These are phyloP conservation scores for Orycteropus afer DNA, from an alignment of 2,113 vertebrate species.

Conservation along the genomic window DNA sequence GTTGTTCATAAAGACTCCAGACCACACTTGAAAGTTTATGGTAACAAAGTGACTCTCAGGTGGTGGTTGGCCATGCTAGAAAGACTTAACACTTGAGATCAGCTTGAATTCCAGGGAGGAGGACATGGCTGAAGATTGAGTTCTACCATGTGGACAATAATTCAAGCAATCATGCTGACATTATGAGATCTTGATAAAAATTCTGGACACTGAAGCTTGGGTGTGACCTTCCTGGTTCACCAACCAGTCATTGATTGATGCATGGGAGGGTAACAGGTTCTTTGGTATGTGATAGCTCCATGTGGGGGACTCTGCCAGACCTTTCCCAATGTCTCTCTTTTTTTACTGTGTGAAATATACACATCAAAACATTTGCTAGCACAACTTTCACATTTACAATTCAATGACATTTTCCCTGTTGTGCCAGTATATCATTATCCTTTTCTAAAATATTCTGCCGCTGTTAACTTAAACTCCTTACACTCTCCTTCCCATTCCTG, in stretches of 20 bases:
- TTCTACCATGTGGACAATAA: neutral
- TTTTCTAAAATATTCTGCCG: no score
- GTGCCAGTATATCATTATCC: no score
- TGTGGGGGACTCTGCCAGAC: neutral
- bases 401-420: no score
- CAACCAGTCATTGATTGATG: neutral
- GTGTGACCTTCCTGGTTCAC: no score
- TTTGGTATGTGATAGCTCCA: neutral
- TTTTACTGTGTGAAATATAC: no score
- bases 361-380: no score
- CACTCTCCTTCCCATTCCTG: no score
- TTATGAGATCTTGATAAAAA: neutral
- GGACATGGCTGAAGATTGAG: neutral
- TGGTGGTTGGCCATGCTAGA: neutral
- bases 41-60: neutral
- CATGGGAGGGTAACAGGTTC: neutral
- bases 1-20: no score
- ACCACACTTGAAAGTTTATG: no score
- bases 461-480: no score
- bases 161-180: neutral
- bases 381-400: no score
- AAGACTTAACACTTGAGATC: neutral
- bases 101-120: neutral
- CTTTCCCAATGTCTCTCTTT: no score
- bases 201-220: neutral